Base-by-base conservation (phyloP, 2,797 vertebrate genomes). In the Spinus olivaceus region DNA sequence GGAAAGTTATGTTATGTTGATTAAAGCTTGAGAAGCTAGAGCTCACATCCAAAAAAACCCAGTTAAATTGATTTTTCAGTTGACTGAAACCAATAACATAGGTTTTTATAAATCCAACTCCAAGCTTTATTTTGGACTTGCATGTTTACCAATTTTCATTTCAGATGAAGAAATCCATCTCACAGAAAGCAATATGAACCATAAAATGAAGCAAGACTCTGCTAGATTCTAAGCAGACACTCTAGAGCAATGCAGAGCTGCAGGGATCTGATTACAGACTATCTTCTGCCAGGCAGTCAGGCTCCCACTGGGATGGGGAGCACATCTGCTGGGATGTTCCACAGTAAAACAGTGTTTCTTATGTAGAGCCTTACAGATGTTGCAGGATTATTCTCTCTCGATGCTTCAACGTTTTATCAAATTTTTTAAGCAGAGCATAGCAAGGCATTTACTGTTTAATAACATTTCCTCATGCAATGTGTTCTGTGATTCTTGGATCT, bases 121-220 rank as follows among this genome's bases (percentile, higher is more conserved):
- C 19, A 53, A 80, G 54, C 44, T 81, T 86, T 69, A 59, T 54
- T 73, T 86, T 79, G 63, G 33, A 78, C 21, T 85, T 88, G 14
- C 37, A 69, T 66, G 39, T 86, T 90, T 49, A 90, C 41, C 70
- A 78, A 86, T 89, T 89, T 84, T 87, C 33, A 92, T 86, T 92
- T 94, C 28, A 63, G 50, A 78, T 57, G 0, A 90, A 86, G 57
- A 84, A 95, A 86, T 63, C 47, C 15, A 56, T 64, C 83, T 94
- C 69, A 67, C 44, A 87, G 57, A 92, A 42, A 72, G 32, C 54
- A 86, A 44, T 9, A 50, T 9, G 46, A 88, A 83, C 50, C 35
- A 39, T 25, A 73, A 76, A 92, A 88, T 80, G 74, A 84, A 94
- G 59, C 47, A 81, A 88, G 81, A 72, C 39, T 60, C n/a, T 42